These are phyloP conservation scores for Zeus faber DNA, from an alignment of 2,113 vertebrate genomes.

Conservation along the genomic window DNA sequence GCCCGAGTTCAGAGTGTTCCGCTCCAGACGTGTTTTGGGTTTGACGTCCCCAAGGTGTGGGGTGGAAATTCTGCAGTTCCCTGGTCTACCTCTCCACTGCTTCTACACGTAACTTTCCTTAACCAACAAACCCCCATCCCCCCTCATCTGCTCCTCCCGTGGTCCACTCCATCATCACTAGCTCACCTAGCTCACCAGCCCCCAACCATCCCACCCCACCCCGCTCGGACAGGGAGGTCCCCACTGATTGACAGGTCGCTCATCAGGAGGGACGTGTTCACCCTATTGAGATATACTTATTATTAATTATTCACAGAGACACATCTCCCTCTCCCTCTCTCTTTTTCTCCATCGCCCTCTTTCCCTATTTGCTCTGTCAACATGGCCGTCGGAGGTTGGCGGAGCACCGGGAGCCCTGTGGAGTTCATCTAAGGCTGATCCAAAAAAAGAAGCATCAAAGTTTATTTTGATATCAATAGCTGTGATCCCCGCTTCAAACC, in stretches of 20 bases:
- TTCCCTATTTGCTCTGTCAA: background rate
- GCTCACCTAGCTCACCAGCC: too few species aligned
- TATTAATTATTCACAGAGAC: slow-evolving; percentile 73
- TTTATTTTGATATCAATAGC: too few species aligned
- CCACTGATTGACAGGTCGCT: slow-evolving; percentile 63
- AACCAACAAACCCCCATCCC: too few species aligned
- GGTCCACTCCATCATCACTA: too few species aligned
- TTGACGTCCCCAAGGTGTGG: slow-evolving; percentile 41
- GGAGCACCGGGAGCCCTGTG: background rate
- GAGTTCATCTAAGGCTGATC: background rate
- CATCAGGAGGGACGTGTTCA: slow-evolving; percentile 72
- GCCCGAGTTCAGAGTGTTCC: slow-evolving; percentile 27
- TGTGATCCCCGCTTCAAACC: too few species aligned
- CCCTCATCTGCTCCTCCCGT: background rate
- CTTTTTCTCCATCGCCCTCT: background rate
- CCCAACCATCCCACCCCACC: slow-evolving; percentile 5
- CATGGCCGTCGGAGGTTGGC: slow-evolving; percentile 1
- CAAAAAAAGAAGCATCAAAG: too few species aligned
- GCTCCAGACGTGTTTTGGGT: slow-evolving; percentile 35
- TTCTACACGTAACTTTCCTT: too few species aligned
- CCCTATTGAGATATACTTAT: slow-evolving; percentile 76
- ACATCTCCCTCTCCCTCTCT: slow-evolving; percentile 29
- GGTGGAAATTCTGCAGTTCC: background rate
- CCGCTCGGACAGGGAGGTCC: slow-evolving; percentile 43
- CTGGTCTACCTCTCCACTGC: slow-evolving; percentile 4